Evolutionary conservation across 2,888 invertebrate species (phyloP).

Genomic region (Diaphora mendica): DNA sequence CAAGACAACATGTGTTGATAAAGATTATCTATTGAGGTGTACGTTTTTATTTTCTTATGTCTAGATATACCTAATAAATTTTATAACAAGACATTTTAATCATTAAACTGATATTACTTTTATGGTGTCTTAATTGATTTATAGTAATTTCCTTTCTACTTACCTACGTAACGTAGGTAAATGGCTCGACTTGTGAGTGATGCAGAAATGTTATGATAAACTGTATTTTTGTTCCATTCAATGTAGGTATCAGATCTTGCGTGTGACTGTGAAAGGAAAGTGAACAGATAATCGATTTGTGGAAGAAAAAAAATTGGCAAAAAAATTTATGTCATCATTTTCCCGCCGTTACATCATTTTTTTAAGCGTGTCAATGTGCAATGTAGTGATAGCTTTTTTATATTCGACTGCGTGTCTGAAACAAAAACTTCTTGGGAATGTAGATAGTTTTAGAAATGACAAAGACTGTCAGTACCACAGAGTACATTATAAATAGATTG

Average conservation of each 20-base stretch:
- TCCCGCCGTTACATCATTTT: too few species aligned
- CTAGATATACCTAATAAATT: neutral
- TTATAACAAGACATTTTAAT: slow-evolving; percentile 9
- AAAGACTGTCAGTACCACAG: too few species aligned
- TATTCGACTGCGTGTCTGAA: too few species aligned
- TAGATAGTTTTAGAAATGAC: too few species aligned
- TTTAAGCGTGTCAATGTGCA: too few species aligned
- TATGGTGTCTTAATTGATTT: neutral
- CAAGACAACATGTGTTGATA: slow-evolving; percentile 36
- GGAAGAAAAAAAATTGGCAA: too few species aligned
- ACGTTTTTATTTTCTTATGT: slow-evolving; percentile 7
- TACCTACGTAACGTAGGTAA: neutral
- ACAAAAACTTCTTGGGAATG: too few species aligned
- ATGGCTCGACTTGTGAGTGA: neutral
- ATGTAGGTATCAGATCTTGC: neutral
- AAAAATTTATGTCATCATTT: too few species aligned
- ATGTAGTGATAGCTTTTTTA: too few species aligned
- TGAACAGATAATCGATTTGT: too few species aligned
- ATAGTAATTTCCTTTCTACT: neutral
- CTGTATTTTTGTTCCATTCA: neutral
- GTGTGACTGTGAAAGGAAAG: neutral
- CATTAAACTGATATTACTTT: slow-evolving; percentile 20
- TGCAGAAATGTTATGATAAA: neutral
- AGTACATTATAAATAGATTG: too few species aligned
- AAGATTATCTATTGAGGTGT: slow-evolving; percentile 5